These are phyloP conservation scores for Eclectus roratus DNA, from an alignment of 2,113 vertebrate species.

Conservation along the genomic window DNA sequence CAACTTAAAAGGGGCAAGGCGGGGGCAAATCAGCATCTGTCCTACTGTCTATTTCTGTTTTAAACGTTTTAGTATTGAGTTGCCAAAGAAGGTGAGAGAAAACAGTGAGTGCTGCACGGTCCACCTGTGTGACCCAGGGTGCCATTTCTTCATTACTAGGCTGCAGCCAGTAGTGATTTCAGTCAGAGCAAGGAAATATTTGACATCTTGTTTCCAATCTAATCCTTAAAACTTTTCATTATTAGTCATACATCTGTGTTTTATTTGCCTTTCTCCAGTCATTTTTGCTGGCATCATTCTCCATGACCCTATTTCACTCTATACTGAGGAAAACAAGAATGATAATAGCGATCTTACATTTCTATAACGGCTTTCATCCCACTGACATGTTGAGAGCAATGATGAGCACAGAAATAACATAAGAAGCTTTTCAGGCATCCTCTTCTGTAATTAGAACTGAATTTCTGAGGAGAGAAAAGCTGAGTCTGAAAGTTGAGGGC, in stretches of 20 bases:
- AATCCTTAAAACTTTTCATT: background rate
- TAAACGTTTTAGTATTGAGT: rapidly evolving
- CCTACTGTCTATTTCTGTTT: background rate
- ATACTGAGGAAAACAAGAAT: slow-evolving; percentile 34
- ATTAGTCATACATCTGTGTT: background rate
- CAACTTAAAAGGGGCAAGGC: background rate
- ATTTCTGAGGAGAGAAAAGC: slow-evolving; percentile 4
- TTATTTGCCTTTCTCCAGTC: background rate
- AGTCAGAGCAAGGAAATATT: background rate
- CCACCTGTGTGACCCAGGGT: background rate
- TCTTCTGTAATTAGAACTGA: background rate
- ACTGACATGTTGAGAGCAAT: slow-evolving; percentile 35
- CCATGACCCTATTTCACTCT: slow-evolving; percentile 18
- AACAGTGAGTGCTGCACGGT: background rate
- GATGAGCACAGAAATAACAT: slow-evolving; percentile 34
- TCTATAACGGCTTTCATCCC: slow-evolving; percentile 39
- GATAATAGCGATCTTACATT: slow-evolving; percentile 36
- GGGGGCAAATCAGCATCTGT: background rate
- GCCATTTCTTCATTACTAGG: background rate
- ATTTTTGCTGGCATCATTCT: background rate
- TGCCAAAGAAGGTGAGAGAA: background rate
- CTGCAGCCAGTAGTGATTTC: background rate
- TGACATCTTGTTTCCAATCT: background rate
- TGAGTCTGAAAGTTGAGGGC: background rate
- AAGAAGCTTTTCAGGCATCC: slow-evolving; percentile 15